Percentiles rank a stretch among this genome's conserved stretches.
Evolutionary conservation across 2,113 vertebrate species (phyloP).

Genomic region (Hippocampus comes): DNA sequence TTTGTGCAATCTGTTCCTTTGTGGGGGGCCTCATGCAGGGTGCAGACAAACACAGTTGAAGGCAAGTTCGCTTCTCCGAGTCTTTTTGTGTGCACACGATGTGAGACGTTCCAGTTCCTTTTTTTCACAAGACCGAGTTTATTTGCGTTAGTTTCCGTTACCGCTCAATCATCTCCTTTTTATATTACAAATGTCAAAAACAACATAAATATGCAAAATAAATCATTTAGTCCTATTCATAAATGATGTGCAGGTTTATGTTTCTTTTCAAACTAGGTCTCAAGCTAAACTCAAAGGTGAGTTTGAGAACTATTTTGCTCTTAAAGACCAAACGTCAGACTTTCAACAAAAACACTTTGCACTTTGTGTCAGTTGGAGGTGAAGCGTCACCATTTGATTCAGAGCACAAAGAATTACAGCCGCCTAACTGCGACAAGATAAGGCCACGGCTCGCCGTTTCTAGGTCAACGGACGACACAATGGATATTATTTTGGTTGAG

Average conservation of each 20-base stretch:
- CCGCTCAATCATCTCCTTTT: not conserved
- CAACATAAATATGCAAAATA: not conserved
- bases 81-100: not conserved
- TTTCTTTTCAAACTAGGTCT: not conserved
- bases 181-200: not conserved
- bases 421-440: slow-evolving; percentile 15
- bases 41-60: slow-evolving; percentile 24
- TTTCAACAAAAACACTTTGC: slow-evolving; percentile 1
- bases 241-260: not conserved
- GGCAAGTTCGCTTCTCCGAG: slow-evolving; percentile 14
- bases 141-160: not conserved
- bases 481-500: slow-evolving; percentile 10
- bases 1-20: slow-evolving; percentile 49
- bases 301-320: too few species aligned
- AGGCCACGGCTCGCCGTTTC: slow-evolving; percentile 16
- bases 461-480: slow-evolving; percentile 22
- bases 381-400: slow-evolving; percentile 10
- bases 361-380: slow-evolving; percentile 13
- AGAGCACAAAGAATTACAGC: slow-evolving; percentile 10
- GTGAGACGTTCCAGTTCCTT: not conserved
- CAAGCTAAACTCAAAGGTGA: too few species aligned
- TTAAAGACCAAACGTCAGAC: not conserved
- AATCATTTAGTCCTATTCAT: not conserved
- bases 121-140: not conserved
- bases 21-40: slow-evolving; percentile 33